Evolutionary conservation across 2,888 invertebrate genomes (phyloP).

Genomic region (Steinernema carpocapsae): DNA sequence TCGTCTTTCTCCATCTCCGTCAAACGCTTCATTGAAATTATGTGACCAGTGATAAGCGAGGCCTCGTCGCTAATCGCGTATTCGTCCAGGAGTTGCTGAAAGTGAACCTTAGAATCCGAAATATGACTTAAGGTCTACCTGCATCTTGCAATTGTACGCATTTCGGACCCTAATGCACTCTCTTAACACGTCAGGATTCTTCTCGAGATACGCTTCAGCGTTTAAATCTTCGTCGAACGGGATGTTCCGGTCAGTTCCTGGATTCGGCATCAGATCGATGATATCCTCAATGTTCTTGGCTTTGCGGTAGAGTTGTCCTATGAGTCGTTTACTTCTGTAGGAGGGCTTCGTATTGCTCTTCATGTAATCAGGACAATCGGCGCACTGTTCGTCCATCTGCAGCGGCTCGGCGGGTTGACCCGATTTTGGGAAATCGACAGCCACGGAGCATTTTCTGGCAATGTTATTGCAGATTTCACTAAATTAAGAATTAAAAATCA

Average conservation of each 20-base stretch:
- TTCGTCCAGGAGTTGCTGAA: slow-evolving; percentile 58
- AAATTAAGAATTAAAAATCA: slow-evolving; percentile 25
- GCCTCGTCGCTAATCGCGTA: slow-evolving; percentile 63
- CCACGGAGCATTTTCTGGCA: slow-evolving; percentile 60
- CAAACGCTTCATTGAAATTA: slow-evolving; percentile 46
- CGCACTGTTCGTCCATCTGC: slow-evolving; percentile 46
- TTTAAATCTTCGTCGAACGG: slow-evolving; percentile 45
- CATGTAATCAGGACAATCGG: slow-evolving; percentile 56
- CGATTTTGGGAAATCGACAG: slow-evolving; percentile 70
- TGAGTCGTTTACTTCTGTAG: slow-evolving; percentile 63
- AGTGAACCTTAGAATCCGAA: not conserved
- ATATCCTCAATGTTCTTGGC: slow-evolving; percentile 54
- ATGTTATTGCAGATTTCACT: slow-evolving; percentile 45
- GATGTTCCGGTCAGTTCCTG: not conserved
- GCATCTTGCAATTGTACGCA: slow-evolving; percentile 52
- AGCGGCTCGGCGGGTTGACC: slow-evolving; percentile 62
- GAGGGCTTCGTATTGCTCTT: slow-evolving; percentile 50
- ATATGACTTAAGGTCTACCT: slow-evolving; percentile 34
- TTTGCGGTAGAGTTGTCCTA: slow-evolving; percentile 66
- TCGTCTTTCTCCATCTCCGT: slow-evolving; percentile 61
- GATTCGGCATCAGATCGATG: slow-evolving; percentile 41
- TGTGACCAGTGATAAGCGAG: slow-evolving; percentile 55
- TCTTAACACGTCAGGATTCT: slow-evolving; percentile 36
- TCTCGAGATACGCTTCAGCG: slow-evolving; percentile 38
- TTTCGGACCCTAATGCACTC: slow-evolving; percentile 38